Conservation (phyloP, 2,888 invertebrate genomes). For the Cryptosula pallasiana region DNA sequence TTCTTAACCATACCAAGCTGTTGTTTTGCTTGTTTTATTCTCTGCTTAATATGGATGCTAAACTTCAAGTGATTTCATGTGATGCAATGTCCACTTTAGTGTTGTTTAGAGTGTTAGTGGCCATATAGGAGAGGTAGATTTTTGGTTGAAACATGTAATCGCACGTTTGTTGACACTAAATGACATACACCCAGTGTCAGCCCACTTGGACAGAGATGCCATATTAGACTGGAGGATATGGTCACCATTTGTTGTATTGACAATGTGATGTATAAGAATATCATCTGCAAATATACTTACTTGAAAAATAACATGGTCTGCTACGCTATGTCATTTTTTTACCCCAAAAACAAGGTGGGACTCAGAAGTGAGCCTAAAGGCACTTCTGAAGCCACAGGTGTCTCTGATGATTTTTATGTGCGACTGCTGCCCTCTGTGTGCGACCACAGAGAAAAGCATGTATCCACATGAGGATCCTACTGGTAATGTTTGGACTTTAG, state of each 20-base stretch:
- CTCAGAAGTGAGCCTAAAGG: no score
- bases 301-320: no score
- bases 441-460: no score
- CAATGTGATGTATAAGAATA: not conserved
- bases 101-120: not conserved
- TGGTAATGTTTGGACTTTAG: no score
- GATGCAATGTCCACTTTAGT: not conserved
- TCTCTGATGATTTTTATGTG: no score
- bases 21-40: not conserved
- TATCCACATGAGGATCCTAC: no score
- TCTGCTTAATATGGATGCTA: not conserved
- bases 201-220: not conserved
- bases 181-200: not conserved
- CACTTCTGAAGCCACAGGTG: no score
- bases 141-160: not conserved
- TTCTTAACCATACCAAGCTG: not conserved
- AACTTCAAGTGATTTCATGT: not conserved
- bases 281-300: no score
- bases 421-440: no score
- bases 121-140: not conserved
- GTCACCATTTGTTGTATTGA: not conserved
- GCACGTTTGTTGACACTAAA: not conserved
- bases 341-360: no score
- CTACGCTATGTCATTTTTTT: no score
- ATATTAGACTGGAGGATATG: constrained; percentile 16